Evolutionary conservation across 2,888 invertebrate species (phyloP), one percentile per base, ranked within the genome.

Genomic region (Drosophila hamatofila): DNA sequence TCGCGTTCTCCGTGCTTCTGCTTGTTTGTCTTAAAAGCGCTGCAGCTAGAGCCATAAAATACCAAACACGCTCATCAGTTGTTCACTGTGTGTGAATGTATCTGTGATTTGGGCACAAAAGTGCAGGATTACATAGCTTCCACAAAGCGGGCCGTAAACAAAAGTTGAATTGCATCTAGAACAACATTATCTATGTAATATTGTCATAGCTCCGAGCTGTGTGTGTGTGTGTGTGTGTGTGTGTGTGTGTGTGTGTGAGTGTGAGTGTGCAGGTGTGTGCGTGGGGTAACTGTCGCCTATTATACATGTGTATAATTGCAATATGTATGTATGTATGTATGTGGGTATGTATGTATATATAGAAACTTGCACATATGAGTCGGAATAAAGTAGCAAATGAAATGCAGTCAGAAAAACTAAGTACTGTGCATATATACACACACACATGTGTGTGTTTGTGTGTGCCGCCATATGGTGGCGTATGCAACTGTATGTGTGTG

Each of bases 101-200:
- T 8, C 6, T 57, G 25, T 64, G 51, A 37, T 39, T 58, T 58
- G 25, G 48, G 25, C 46, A 35, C 35, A 35, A 57, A 46, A 57
- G 27, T 27, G 58, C 48, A 39, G 54, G 69, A 70, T 56, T 66
- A 57, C 66, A 42, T 61, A 61, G 70, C 39, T 61, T 61, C 23
- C 62, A 72, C 30, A 44, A 35, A 44, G 42, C 56, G 52, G 37
- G 37, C 39, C 27, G 27, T 54, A 54, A 54, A 41, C 51, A 65
- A 74, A 46, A 58, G 70, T 58, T 72, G 71, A 75, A 75, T 75
- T 75, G 75, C 75, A 75, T 67, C 54, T 72, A 60, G 41, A 72
- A 72, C 60, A 75, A 67, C 68, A 76, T 76, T 63, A 75, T 75
- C 67, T 68, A 72, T 64, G 75, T 75, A 63, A 76, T 75, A 75